Base-by-base conservation (phyloP, 2,113 vertebrate species). In the Oceanodroma tethys region DNA sequence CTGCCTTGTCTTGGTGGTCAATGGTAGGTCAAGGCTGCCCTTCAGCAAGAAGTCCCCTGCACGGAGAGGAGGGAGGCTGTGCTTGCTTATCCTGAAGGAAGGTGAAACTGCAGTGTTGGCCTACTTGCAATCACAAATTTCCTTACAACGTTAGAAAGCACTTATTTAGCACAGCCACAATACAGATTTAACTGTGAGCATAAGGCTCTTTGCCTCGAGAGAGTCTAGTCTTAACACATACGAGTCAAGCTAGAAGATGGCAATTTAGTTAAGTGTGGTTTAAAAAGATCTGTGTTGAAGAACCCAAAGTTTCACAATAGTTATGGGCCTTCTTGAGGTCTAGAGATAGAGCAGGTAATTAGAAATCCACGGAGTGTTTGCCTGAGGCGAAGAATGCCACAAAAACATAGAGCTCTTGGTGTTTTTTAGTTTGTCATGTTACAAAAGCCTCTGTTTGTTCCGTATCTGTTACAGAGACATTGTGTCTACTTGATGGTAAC, bases 311-410 rank as follows among this genome's bases (percentile, higher is more conserved):
- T 95, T 96, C 74, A 16, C 66, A 89, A 85, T 20, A 85, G 81
- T 75, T 86, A 75, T 1, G 30, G 48, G 52, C 25, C 48, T 93
- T 86, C 92, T 71, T 94, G 91, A 96, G 75, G 89, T 84, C 83
- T 90, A 62, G 67, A 83, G 75, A 71, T 94, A 88, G 75, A 94
- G 32, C 81, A 90, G 90, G 81, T 89, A 92, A 92, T 94, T 86
- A 95, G 78, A 94, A 96, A 89, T 93, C 65, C 56, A 40, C 7
- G 1, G 55, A 63, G 56, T 60, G n/a, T 79, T 93, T 85, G 89
- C 78, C 74, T 79, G 81, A 88, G 81, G 91, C 6, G 12, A 86
- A 80, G 45, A 81, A 80, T 80, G 70, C 76, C 73, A 45, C 70
- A 91, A 42, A 94, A 92, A 81, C 38, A 29, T 13, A 42, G 21